Evolutionary conservation across 1,140 invertebrate genomes (phyloP).

Genomic region (Drosophila biarmipes): DNA sequence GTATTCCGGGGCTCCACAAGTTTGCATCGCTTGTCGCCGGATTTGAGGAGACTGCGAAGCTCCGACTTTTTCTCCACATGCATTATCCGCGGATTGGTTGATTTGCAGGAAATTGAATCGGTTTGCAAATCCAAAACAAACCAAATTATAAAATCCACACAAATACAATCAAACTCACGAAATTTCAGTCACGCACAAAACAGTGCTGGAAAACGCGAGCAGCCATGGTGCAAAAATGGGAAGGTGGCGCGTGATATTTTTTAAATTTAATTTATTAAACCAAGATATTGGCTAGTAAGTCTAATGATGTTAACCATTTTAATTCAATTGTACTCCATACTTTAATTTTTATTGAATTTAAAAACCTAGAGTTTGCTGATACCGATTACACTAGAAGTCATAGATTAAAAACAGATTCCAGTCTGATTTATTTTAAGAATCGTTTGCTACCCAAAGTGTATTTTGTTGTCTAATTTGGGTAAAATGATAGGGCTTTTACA

Average conservation of each 20-base stretch:
- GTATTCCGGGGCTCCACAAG: conserved; percentile 67
- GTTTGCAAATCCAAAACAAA: conserved; percentile 14
- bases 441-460: background rate
- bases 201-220: conserved; percentile 49
- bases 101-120: conserved; percentile 3
- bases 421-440: background rate
- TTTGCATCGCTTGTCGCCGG: conserved; percentile 66
- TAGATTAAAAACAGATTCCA: background rate
- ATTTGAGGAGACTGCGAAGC: conserved; percentile 59
- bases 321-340: background rate
- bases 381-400: background rate
- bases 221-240: background rate
- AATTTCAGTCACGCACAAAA: conserved; percentile 77
- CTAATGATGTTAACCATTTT: background rate
- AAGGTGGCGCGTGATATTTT: background rate
- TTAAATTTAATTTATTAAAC: too few species aligned
- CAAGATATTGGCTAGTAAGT: too few species aligned
- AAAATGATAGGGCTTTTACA: conserved; percentile 1
- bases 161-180: conserved; percentile 59
- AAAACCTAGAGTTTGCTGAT: background rate
- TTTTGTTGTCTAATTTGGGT: background rate
- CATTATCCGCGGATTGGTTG: conserved; percentile 25
- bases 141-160: conserved; percentile 43
- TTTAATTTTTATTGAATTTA: background rate
- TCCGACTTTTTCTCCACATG: conserved; percentile 71